These are phyloP conservation scores for Batillaria attramentaria DNA, from an alignment of 1,140 invertebrate genomes.

Conservation along the genomic window DNA sequence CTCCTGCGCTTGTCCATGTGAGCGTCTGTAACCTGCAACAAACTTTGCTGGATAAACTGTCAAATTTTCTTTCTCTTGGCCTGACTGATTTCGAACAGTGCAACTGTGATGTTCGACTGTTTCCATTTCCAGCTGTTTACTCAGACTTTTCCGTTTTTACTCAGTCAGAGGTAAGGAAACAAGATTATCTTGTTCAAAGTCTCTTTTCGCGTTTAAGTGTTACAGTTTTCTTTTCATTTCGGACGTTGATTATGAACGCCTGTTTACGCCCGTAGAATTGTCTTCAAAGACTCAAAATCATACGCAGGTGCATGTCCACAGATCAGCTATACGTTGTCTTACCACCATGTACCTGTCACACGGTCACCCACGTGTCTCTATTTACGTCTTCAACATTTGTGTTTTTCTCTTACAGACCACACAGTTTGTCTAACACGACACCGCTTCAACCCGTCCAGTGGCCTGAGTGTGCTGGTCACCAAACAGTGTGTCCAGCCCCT, in stretches of 20 bases:
- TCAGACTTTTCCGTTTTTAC: too few species aligned
- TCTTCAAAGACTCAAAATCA: not conserved
- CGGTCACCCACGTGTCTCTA: too few species aligned
- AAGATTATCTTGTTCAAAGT: too few species aligned
- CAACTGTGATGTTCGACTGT: not conserved
- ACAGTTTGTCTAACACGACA: constrained; percentile 54
- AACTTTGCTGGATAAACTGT: not conserved
- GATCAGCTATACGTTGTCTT: too few species aligned
- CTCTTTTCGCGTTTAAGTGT: too few species aligned
- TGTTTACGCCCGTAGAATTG: not conserved
- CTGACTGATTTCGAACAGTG: not conserved
- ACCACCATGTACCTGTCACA: not conserved
- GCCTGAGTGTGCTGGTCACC: constrained; percentile 40
- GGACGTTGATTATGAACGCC: not conserved
- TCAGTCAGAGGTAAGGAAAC: too few species aligned
- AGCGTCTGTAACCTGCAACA: not conserved
- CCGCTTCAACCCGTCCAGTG: constrained; percentile 22
- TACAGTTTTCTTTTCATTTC: not conserved
- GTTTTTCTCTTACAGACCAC: constrained; percentile 42
- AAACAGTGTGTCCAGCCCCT: constrained; percentile 46
- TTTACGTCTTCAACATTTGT: too few species aligned
- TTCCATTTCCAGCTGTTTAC: too few species aligned
- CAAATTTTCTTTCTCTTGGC: not conserved
- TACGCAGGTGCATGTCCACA: not conserved
- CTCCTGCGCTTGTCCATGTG: too few species aligned